Evolutionary conservation across 1,140 invertebrate species (phyloP).

Genomic region (Steinernema feltiae): DNA sequence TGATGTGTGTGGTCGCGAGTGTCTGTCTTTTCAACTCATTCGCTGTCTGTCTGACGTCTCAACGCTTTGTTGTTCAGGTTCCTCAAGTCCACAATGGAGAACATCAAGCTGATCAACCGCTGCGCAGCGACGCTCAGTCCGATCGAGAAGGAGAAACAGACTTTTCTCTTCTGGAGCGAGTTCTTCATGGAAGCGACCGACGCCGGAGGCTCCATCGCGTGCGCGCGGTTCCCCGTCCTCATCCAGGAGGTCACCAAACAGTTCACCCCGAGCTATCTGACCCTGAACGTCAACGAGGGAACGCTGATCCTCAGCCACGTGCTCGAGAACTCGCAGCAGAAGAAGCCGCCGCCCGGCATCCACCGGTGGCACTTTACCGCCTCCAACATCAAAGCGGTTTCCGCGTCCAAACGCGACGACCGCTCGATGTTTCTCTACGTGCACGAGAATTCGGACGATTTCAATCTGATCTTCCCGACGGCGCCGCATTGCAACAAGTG

Average conservation of each 20-base stretch:
- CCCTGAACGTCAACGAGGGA: conserved; percentile 50
- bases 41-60: neutral
- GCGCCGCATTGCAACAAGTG: conserved; percentile 70
- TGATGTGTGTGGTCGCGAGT: too few relatives aligned
- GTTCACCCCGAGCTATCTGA: conserved; percentile 54
- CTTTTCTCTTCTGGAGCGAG: conserved; percentile 83
- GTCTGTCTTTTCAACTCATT: too few relatives aligned
- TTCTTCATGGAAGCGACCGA: conserved; percentile 91
- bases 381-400: conserved; percentile 80
- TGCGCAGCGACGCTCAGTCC: conserved; percentile 57
- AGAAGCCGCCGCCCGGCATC: conserved; percentile 76
- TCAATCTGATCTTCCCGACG: conserved; percentile 95
- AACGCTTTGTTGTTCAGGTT: conserved; percentile 67
- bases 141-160: conserved; percentile 58
- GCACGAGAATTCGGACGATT: conserved; percentile 93
- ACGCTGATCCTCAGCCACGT: conserved; percentile 50
- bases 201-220: conserved; percentile 66
- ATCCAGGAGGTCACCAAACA: conserved; percentile 79
- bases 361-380: conserved; percentile 89
- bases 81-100: conserved; percentile 93
- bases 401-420: conserved; percentile 85
- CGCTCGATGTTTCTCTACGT: conserved; percentile 93
- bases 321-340: conserved; percentile 60
- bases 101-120: conserved; percentile 85
- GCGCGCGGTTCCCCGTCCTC: conserved; percentile 62